Conservation (phyloP, 2,797 vertebrate species). For the Thaleichthys pacificus region DNA sequence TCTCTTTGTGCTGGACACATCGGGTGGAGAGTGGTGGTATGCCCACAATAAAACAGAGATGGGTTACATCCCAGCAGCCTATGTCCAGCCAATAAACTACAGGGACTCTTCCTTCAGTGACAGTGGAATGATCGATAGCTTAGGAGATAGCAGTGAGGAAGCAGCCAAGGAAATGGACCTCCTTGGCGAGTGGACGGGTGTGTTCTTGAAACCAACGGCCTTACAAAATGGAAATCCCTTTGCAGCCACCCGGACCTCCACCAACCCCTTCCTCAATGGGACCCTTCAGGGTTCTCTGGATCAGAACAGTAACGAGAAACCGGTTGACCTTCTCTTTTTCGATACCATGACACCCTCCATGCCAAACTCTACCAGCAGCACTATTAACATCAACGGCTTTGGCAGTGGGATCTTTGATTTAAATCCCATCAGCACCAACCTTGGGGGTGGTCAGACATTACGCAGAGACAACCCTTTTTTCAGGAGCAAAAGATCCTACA, state of each 20-base stretch:
- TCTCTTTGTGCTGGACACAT: conserved; percentile 91
- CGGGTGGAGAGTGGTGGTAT: conserved; percentile 96
- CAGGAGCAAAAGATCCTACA: conserved; percentile 95
- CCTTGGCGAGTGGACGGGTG: conserved; percentile 80
- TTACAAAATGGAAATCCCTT: conserved; percentile 85
- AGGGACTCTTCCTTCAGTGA: conserved; percentile 88
- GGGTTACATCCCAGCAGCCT: conserved; percentile 95
- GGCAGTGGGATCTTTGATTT: conserved; percentile 73
- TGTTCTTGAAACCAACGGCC: conserved; percentile 69
- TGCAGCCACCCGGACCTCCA: conserved; percentile 76
- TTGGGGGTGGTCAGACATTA: conserved; percentile 54
- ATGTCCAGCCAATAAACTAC: conserved; percentile 86
- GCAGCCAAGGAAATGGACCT: conserved; percentile 84
- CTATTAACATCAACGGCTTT: conserved; percentile 69
- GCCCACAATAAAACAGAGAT: conserved; percentile 97
- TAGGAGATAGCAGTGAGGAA: conserved; percentile 83
- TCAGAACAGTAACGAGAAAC: conserved; percentile 69
- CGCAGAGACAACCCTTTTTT: conserved; percentile 90
- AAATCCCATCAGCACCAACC: conserved; percentile 52
- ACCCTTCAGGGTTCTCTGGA: conserved; percentile 58
- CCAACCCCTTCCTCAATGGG: conserved; percentile 88
- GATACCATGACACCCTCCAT: conserved; percentile 67
- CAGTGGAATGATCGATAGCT: conserved; percentile 89
- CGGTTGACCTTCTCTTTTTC: conserved; percentile 84
- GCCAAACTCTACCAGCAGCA: conserved; percentile 59